A percentile compares a stretch with the other conserved stretches of the same genome.
Evolutionary conservation across 2,113 vertebrate genomes (phyloP).

Genomic region (Salvelinus namaycush): DNA sequence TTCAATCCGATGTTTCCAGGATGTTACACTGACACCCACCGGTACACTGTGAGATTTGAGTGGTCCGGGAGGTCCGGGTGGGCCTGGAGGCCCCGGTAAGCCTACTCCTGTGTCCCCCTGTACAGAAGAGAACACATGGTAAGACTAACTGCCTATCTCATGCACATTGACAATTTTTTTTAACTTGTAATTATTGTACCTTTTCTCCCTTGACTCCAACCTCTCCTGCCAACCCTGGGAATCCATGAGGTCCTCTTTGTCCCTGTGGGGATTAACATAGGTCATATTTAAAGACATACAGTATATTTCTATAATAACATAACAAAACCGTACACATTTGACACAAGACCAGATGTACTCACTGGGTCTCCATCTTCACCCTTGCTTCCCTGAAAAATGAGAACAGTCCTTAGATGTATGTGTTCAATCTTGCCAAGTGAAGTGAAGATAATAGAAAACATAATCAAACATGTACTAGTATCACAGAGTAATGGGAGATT

Average conservation of each 20-base stretch:
- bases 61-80: slow-evolving; percentile 70
- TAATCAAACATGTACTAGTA: neutral
- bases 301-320: neutral
- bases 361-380: slow-evolving; percentile 71
- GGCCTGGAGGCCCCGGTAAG: slow-evolving; percentile 73
- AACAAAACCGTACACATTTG: neutral
- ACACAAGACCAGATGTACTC: slow-evolving; percentile 37
- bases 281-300: neutral
- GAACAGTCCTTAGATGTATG: no score
- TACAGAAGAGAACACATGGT: neutral
- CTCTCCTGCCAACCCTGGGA: slow-evolving; percentile 71
- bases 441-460: neutral
- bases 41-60: slow-evolving; percentile 62
- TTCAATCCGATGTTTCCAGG: neutral
- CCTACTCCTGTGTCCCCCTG: slow-evolving; percentile 76
- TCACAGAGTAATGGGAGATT: neutral
- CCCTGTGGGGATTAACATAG: slow-evolving; percentile 63
- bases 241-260: slow-evolving; percentile 62
- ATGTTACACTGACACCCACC: slow-evolving; percentile 49
- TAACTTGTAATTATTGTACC: slow-evolving; percentile 50
- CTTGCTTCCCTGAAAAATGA: slow-evolving; percentile 61
- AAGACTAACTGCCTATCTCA: neutral
- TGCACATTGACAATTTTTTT: neutral
- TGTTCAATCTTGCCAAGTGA: neutral
- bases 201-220: slow-evolving; percentile 79